phyloP scores from a whole-genome alignment of 2,797 vertebrate species.

The Phalanger gymnotis region DNA sequence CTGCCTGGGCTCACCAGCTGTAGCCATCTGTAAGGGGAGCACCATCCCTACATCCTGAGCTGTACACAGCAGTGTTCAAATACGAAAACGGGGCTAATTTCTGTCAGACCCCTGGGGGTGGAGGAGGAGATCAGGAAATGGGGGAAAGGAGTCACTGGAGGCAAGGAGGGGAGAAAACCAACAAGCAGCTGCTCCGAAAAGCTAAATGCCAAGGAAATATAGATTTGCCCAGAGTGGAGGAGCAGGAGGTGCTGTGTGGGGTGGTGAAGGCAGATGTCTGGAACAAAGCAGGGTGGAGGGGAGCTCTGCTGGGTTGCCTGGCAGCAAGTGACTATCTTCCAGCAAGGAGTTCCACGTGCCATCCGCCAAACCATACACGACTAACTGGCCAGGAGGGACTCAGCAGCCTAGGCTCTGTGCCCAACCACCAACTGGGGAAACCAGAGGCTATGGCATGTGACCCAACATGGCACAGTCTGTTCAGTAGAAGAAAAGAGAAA shows the following conservation, averaged over 20 bases:
- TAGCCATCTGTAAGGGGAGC: slow-evolving; percentile 13
- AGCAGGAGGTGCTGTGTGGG: slow-evolving; percentile 51
- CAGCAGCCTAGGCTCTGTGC: neutral
- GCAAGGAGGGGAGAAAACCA: slow-evolving; percentile 16
- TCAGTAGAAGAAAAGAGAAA: slow-evolving; percentile 35
- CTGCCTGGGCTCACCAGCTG: slow-evolving; percentile 26
- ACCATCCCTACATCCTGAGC: slow-evolving; percentile 49
- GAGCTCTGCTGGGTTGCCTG: slow-evolving; percentile 77
- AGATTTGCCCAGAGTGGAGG: slow-evolving; percentile 53
- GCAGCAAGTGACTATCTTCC: slow-evolving; percentile 80
- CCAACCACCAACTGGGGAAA: neutral
- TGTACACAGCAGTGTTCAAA: neutral
- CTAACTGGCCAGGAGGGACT: slow-evolving; percentile 32
- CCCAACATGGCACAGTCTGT: neutral
- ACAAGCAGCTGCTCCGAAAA: slow-evolving; percentile 41
- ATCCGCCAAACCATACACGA: slow-evolving; percentile 74
- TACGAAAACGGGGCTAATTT: neutral
- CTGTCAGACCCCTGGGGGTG: slow-evolving; percentile 38
- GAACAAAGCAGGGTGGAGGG: slow-evolving; percentile 68
- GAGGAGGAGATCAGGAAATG: slow-evolving; percentile 38
- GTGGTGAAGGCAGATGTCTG: slow-evolving; percentile 72
- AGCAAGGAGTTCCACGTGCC: slow-evolving; percentile 75
- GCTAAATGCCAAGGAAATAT: slow-evolving; percentile 58
- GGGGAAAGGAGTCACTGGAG: slow-evolving; percentile 36
- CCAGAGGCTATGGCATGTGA: neutral